Conservation (phyloP, 2,797 vertebrate genomes). For the Hemibagrus guttatus region DNA sequence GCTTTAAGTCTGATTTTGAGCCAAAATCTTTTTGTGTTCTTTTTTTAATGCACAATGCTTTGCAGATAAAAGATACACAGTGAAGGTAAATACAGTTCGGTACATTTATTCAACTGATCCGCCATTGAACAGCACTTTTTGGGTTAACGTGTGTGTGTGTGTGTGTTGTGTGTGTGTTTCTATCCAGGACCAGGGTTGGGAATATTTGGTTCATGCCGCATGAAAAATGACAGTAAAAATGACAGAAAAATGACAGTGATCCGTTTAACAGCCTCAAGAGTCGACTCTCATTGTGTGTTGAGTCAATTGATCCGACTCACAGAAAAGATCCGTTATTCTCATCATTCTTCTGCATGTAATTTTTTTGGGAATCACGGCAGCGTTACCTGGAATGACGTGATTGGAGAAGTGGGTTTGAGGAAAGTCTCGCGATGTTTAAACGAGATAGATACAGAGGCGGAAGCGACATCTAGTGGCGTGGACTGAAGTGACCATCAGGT, state of each 20-base stretch:
- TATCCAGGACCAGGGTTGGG: too few relatives aligned
- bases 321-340: not conserved
- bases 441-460: conserved; percentile 68
- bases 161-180: too few relatives aligned
- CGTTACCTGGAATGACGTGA: not conserved
- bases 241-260: not conserved
- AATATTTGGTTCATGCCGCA: not conserved
- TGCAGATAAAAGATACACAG: too few relatives aligned
- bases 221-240: not conserved
- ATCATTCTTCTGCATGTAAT: not conserved
- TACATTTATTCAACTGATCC: too few relatives aligned
- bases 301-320: not conserved
- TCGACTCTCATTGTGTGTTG: not conserved
- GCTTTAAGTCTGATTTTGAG: too few relatives aligned
- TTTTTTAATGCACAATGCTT: too few relatives aligned
- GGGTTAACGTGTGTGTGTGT: too few relatives aligned
- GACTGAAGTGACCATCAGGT: conserved; percentile 57
- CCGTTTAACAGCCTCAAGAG: not conserved
- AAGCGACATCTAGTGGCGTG: conserved; percentile 70
- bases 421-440: conserved; percentile 75
- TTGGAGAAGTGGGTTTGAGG: not conserved
- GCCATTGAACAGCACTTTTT: too few relatives aligned
- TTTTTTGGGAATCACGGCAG: not conserved
- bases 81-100: too few relatives aligned
- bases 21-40: too few relatives aligned